Evolutionary conservation across 1,140 invertebrate genomes (phyloP).

Genomic region (Drosophila gunungcola): DNA sequence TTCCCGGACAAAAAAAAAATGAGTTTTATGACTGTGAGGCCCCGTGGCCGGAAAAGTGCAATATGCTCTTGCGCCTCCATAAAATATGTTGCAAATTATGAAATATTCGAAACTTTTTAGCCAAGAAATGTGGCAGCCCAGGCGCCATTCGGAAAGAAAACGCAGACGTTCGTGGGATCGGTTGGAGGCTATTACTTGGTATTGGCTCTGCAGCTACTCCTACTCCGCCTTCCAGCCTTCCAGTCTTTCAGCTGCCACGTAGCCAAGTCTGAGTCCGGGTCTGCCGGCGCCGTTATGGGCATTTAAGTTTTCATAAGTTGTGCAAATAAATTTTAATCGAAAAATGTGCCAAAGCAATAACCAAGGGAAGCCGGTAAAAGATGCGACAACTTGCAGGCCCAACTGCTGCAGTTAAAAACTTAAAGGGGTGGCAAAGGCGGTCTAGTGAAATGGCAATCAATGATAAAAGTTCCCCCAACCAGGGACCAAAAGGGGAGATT

Average conservation of each 20-base stretch:
- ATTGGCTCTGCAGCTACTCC: too few species aligned
- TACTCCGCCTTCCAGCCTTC: not conserved
- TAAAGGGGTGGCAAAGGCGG: constrained; percentile 3
- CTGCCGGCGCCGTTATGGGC: constrained; percentile 64
- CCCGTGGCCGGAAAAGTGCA: constrained; percentile 42
- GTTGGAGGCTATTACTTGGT: too few species aligned
- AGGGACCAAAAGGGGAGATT: constrained; percentile 1
- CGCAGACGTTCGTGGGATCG: not conserved
- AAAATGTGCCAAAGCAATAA: constrained; percentile 76
- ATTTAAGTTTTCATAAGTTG: constrained; percentile 82
- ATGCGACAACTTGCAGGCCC: constrained; percentile 35
- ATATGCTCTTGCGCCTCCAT: constrained; percentile 55
- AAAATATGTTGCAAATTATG: constrained; percentile 81
- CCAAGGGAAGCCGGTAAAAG: constrained; percentile 11
- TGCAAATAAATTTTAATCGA: constrained; percentile 81
- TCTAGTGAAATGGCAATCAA: constrained; percentile 25
- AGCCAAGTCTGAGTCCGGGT: not conserved
- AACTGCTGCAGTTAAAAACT: constrained; percentile 14
- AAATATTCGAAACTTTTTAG: constrained; percentile 78
- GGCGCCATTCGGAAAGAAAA: constrained; percentile 28
- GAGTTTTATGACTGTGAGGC: not conserved
- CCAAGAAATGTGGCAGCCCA: constrained; percentile 43
- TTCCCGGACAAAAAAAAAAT: not conserved
- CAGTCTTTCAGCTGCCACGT: not conserved
- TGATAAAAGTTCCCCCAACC: constrained; percentile 25